These are phyloP conservation scores for Dinomys branickii DNA, from an alignment of 2,113 vertebrate species.

Conservation along the genomic window DNA sequence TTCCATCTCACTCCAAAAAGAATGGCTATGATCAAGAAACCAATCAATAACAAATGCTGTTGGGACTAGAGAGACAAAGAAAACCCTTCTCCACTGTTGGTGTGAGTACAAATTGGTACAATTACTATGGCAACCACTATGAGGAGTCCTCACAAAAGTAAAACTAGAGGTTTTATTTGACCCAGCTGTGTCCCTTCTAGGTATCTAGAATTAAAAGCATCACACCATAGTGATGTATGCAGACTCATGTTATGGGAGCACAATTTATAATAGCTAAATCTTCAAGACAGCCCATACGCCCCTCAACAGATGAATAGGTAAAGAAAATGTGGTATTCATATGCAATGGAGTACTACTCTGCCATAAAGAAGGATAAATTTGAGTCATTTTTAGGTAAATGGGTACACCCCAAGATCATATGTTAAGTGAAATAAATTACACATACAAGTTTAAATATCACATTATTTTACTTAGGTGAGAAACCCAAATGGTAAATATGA, in stretches of 20 bases:
- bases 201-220: neutral
- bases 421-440: neutral
- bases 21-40: neutral
- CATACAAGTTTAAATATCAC: neutral
- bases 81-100: neutral
- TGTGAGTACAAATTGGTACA: neutral
- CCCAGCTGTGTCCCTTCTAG: neutral
- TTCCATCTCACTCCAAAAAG: neutral
- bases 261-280: neutral
- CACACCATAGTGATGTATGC: neutral
- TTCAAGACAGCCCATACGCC: neutral
- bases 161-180: neutral
- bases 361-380: neutral
- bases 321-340: neutral
- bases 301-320: neutral
- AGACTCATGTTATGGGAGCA: neutral
- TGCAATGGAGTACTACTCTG: neutral
- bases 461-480: neutral
- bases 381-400: neutral
- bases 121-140: neutral
- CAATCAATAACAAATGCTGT: neutral
- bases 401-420: neutral
- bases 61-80: neutral
- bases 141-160: neutral
- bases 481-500: neutral